Base-by-base conservation (phyloP, 1,140 invertebrate species). In the Aphidius gifuensis region DNA sequence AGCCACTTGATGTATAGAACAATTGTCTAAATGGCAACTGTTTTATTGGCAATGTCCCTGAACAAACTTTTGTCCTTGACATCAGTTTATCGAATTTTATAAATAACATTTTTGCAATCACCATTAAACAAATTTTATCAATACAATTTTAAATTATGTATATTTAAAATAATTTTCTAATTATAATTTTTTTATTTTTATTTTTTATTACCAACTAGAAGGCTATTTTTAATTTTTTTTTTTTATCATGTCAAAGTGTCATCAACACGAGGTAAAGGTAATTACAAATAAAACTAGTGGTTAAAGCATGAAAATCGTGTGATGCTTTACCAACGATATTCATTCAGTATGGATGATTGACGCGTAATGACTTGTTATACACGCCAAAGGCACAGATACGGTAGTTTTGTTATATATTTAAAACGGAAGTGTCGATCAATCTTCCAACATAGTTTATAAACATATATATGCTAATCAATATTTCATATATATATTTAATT, bases 31-130 rank as follows among this genome's bases (percentile, higher is more conserved):
- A 69, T 66, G 7, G 51, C 32, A 49, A 57, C 62, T 61, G 67
- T 61, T 73, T 74, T 71, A 74, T 74, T 73, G 71, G 69, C 71
- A 71, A 47, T 60, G 32, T 39, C 56, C 62, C 62, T 65, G 61
- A 65, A 64, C 64, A 66, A 64, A 65, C 55, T 64, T 32, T 62
- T 51, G 61, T 50, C 62, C 66, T 67, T 72, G 66, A 67, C 69
- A 68, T 61, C 62, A 64, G 66, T 66, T 70, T 69, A 72, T 73
- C 70, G 70, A 73, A 70, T 73, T 71, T 72, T 66, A 58, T 1
- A 2, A 32, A 32, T 1, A 32, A 16, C 16, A 16, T 16, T 16
- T 16, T 16, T 16, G 16, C 16, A 16, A 16, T 16, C 16, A 16
- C 16, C 16, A 16, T 16, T 16, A 16, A 16, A 16, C 16, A 16